These are phyloP conservation scores for Gulo gulo DNA, from an alignment of 2,113 vertebrate species.

Conservation along the genomic window DNA sequence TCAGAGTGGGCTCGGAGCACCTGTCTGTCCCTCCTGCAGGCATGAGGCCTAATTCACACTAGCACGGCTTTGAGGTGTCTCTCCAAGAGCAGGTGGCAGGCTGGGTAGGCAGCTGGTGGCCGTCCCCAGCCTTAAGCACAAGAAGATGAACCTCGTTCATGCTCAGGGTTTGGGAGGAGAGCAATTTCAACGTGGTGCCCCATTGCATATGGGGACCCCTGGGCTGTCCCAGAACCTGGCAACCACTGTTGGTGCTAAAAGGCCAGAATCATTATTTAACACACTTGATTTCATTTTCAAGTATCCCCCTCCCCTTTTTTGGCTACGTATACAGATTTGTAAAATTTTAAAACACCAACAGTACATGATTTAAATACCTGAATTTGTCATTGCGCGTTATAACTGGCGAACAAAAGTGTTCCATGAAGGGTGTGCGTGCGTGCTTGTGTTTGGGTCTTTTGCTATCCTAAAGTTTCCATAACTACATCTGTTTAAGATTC, in stretches of 20 bases:
- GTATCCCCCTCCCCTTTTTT: too few species aligned
- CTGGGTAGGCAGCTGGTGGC: neutral
- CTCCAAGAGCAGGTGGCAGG: neutral
- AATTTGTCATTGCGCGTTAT: neutral
- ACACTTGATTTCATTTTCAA: neutral
- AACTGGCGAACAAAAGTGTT: neutral
- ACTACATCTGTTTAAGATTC: conserved; percentile 74
- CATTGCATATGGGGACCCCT: neutral
- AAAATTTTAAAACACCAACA: neutral
- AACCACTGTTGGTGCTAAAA: neutral
- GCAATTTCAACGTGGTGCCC: neutral
- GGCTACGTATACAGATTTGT: neutral
- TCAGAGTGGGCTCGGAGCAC: too few species aligned
- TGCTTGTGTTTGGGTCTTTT: neutral
- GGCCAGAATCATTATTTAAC: neutral
- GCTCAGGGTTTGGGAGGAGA: neutral
- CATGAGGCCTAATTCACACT: neutral
- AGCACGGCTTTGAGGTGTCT: neutral
- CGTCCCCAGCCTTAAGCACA: neutral
- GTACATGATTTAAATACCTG: neutral
- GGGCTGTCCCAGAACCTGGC: neutral
- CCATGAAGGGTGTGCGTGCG: conserved; percentile 28
- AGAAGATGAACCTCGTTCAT: accelerated
- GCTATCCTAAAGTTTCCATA: conserved; percentile 63
- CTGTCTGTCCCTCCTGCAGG: neutral